phyloP scores from a whole-genome alignment of 2,888 invertebrate genomes.

The Eumerus sabulonum region DNA sequence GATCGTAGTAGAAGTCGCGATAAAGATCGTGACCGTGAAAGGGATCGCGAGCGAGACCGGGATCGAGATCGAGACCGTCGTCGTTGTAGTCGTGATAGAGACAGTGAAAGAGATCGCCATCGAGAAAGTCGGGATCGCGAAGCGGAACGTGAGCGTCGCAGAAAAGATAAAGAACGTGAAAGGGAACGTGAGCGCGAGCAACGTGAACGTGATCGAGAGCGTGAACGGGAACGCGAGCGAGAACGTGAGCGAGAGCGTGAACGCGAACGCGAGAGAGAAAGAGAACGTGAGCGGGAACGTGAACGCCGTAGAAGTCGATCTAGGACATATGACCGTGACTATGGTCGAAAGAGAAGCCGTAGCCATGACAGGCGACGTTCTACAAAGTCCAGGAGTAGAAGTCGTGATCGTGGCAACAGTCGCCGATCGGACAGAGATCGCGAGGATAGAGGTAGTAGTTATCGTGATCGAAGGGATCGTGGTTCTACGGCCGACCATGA shows the following conservation, averaged over 20 bases:
- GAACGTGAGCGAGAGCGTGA: slow-evolving; percentile 71
- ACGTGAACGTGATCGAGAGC: slow-evolving; percentile 73
- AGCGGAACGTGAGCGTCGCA: slow-evolving; percentile 70
- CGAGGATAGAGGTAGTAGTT: slow-evolving; percentile 74
- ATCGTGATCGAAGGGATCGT: slow-evolving; percentile 79
- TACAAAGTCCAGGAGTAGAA: slow-evolving; percentile 73
- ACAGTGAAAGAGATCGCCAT: slow-evolving; percentile 44
- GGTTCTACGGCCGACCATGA: slow-evolving; percentile 44
- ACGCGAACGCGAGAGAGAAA: slow-evolving; percentile 71
- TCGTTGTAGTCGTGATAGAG: slow-evolving; percentile 66
- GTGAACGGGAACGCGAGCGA: slow-evolving; percentile 76
- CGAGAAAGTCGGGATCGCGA: slow-evolving; percentile 44
- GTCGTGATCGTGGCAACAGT: slow-evolving; percentile 78
- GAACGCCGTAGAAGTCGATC: slow-evolving; percentile 73
- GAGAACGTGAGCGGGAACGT: slow-evolving; percentile 76
- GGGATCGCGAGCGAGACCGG: slow-evolving; percentile 71
- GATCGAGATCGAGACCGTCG: slow-evolving; percentile 65
- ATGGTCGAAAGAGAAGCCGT: slow-evolving; percentile 65
- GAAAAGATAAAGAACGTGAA: slow-evolving; percentile 56
- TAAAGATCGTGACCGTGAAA: slow-evolving; percentile 76
- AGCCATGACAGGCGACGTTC: slow-evolving; percentile 70
- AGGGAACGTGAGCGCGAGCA: slow-evolving; percentile 78
- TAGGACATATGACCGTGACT: slow-evolving; percentile 72
- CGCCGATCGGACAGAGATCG: slow-evolving; percentile 81
- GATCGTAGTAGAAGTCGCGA: slow-evolving; percentile 62